Base-by-base conservation (phyloP, 2,888 invertebrate species). In the Ceriagrion tenellum region DNA sequence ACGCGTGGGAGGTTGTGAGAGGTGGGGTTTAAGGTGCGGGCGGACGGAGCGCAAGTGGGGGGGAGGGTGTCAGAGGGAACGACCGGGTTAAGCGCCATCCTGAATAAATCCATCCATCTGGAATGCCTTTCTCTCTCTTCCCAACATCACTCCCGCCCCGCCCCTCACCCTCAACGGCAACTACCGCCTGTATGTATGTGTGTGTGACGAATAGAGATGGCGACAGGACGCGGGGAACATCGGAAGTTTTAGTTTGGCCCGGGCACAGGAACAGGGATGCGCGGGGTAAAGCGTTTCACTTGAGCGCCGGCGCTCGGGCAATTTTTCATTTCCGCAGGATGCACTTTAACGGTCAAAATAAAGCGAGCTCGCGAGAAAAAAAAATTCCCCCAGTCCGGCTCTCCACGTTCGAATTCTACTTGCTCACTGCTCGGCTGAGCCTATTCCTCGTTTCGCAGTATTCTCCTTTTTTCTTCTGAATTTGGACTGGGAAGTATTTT, bases 71-170 rank as follows among this genome's bases (percentile, higher is more conserved):
- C 2, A 47, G 47, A 47, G 47, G 69, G 81, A 35, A 18, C 20
- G 59, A 8, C 16, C 35, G 35, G 81, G 81, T 69, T 81, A 81
- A 81, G 81, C 81, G 81, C 81, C 81, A 81, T 81, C 81, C 81
- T 35, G 81, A 81, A 81, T 81, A 81, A 81, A 81, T 81, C 81
- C 81, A 81, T 81, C 81, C 81, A 81, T 81, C 81, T 81, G 81
- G 81, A 81, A 81, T 81, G 81, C 81, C 81, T 35, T 26, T 81
- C 35, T 35, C 69, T n/a, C n/a, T 26, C 69, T n/a, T 12, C 23
- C n/a, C 2, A n/a, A n/a, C n/a, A n/a, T n/a, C 26, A 20, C n/a
- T n/a, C n/a, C 2, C 12, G 26, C 69, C 69, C 69, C 69, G 16
- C 10, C 69, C 69, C n/a, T n/a, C n/a, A n/a, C n/a, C n/a, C n/a